Evolutionary conservation across 1,140 invertebrate species (phyloP), one percentile per base, ranked within the genome.

Genomic region (Drosophila parvula): DNA sequence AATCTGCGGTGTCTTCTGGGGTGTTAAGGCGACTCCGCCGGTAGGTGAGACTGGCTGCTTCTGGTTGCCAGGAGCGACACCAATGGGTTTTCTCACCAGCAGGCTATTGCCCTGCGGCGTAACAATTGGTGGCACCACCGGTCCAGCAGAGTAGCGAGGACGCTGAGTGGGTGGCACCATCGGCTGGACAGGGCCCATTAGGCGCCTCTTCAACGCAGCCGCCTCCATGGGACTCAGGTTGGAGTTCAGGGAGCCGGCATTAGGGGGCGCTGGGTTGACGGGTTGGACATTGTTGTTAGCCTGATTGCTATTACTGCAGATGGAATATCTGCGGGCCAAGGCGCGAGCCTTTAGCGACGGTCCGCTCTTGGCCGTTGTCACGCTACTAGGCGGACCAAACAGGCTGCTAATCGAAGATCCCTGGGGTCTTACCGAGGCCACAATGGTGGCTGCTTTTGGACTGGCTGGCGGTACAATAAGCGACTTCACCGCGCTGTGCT

Each of bases 1-100:
- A 4, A 79, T 88, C 59, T 86, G 83, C 7, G 84, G 76, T 3
- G 58, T 62, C 12, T 65, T 79, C 30, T 79, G 83, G 0, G 50
- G 28, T 10, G 51, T 22, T 3, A 57, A 28, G 1, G 22, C 22
- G 0, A 16, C 44, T 16, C 28, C 55, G n/a, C 38, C 45, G n/a
- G 58, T 18, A 16, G 79, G 68, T 27, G 79, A 74, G 3, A 9
- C 10, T 16, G 14, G 3, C 30, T 71, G 79, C 44, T 73, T 73
- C 38, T 70, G 71, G 11, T 5, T 30, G 0, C 10, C 45, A 14
- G 59, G 34, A 7, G n/a, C 36, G 5, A 7, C 7, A 12, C 43
- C 40, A 30, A 53, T 3, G 3, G 74, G 28, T 16, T 57, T 68
- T 1, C 63, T 56, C 8, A 82, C 41, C 40, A 88, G 34, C 11